These are phyloP conservation scores for Motacilla tschutschensis DNA, from an alignment of 2,113 vertebrate genomes.

Conservation along the genomic window DNA sequence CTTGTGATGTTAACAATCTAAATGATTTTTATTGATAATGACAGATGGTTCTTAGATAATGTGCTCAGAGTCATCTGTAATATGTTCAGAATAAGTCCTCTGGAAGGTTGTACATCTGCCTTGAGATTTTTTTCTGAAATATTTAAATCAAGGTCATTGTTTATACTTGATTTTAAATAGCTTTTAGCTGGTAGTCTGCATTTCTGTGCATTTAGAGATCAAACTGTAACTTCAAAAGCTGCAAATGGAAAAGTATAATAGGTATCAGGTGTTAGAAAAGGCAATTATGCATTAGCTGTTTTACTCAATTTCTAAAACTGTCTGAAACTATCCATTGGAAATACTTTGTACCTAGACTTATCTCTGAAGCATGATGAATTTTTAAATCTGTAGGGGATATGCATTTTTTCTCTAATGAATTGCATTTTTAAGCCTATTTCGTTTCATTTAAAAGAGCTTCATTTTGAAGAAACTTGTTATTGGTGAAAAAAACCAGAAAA, in stretches of 20 bases:
- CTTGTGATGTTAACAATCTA: conserved; percentile 42
- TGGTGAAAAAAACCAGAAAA: background rate
- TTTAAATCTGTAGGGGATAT: conserved; percentile 11
- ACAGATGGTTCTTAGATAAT: conserved; percentile 53
- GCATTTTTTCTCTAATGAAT: conserved; percentile 44
- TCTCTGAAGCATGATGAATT: conserved; percentile 28
- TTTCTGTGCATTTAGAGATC: conserved; percentile 34
- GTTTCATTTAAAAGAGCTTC: conserved; percentile 6
- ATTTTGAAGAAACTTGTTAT: background rate
- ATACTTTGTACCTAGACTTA: conserved; percentile 25
- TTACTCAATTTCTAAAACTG: conserved; percentile 56
- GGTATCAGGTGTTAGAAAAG: conserved; percentile 59
- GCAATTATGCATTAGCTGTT: conserved; percentile 41
- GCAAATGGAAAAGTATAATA: conserved; percentile 44
- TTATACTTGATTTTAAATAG: conserved; percentile 36
- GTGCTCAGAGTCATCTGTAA: background rate
- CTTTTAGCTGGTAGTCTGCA: conserved; percentile 20
- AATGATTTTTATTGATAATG: conserved; percentile 47
- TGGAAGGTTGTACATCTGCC: conserved; percentile 53
- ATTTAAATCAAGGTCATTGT: conserved; percentile 43
- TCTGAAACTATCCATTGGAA: conserved; percentile 34
- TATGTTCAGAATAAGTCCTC: conserved; percentile 42
- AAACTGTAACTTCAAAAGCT: conserved; percentile 35
- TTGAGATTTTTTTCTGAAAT: conserved; percentile 26
- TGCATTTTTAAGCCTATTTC: conserved; percentile 33